Conservation (phyloP, 2,113 vertebrate species). For the Fregetta grallaria region DNA sequence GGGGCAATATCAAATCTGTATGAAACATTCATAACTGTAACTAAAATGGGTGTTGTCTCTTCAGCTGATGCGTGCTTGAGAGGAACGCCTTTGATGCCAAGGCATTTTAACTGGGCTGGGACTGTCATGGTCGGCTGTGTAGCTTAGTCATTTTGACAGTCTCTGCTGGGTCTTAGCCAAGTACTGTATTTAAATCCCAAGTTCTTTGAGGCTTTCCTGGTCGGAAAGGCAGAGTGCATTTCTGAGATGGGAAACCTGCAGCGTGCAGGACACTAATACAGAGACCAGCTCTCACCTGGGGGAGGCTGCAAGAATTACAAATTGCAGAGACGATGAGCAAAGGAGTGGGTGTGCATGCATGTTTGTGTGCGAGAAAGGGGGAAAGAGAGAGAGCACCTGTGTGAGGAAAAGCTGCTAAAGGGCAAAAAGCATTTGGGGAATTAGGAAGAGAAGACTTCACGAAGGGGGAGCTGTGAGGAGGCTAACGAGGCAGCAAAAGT, state of each 20-base stretch:
- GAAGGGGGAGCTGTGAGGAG: neutral
- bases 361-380: neutral
- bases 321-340: neutral
- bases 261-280: neutral
- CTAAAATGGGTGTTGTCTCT: constrained; percentile 8
- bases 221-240: neutral
- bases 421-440: neutral
- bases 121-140: neutral
- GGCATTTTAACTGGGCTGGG: neutral
- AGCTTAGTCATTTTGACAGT: neutral
- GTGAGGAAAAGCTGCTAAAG: neutral
- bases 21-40: constrained; percentile 49
- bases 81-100: neutral
- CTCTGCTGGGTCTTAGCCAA: neutral
- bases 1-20: neutral
- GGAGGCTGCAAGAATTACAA: neutral
- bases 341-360: neutral
- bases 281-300: neutral
- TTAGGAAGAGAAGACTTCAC: neutral
- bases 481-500: neutral
- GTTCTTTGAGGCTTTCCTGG: neutral
- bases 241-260: neutral
- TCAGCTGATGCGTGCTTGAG: neutral
- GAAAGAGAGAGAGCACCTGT: neutral
- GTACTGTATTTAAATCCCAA: neutral